Conservation (phyloP, 2,888 invertebrate species). For the Zelleria hepariella region DNA sequence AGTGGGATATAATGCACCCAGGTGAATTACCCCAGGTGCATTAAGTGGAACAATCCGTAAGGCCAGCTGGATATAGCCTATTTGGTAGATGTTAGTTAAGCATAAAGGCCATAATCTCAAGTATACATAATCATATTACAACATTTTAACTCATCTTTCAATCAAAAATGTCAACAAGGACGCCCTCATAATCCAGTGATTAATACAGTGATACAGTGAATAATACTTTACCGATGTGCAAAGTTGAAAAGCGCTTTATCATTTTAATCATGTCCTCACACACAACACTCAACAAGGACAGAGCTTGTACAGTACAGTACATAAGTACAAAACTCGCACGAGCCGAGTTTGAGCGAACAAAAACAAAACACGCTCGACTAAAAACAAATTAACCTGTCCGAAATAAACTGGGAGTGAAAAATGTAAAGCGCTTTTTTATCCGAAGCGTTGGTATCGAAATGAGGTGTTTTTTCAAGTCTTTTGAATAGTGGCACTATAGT, state of each 20-base stretch:
- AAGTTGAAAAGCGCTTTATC: not conserved
- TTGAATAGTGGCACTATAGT: not conserved
- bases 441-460: not conserved
- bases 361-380: not conserved
- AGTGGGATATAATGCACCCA: too few relatives aligned
- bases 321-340: not conserved
- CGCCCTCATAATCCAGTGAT: too few relatives aligned
- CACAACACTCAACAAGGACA: not conserved
- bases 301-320: too few relatives aligned
- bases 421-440: not conserved
- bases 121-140: too few relatives aligned
- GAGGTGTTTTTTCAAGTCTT: not conserved
- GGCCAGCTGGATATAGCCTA: too few relatives aligned
- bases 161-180: too few relatives aligned
- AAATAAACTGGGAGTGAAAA: not conserved
- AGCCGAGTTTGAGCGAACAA: not conserved
- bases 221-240: not conserved
- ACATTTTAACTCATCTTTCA: too few relatives aligned
- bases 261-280: not conserved
- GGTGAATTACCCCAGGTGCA: too few relatives aligned
- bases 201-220: not conserved
- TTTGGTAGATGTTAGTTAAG: too few relatives aligned
- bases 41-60: too few relatives aligned
- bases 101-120: too few relatives aligned
- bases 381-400: not conserved